Evolutionary conservation across 1,140 invertebrate species (phyloP), one percentile per base, ranked within the genome.

Genomic region (Probaryconus sp.): DNA sequence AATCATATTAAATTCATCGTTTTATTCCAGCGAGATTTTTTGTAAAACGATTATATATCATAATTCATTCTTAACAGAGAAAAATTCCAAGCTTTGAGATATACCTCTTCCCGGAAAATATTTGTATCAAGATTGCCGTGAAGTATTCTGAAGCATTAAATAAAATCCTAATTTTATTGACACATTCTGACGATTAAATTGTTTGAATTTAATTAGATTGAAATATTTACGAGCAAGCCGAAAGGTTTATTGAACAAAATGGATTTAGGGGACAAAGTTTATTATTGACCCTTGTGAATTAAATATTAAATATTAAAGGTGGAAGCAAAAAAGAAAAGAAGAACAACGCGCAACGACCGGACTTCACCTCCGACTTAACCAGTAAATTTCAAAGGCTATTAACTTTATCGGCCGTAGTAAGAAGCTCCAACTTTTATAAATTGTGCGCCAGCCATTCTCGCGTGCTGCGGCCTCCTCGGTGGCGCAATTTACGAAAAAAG

Each of bases 341-440:
- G 47, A 48, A 63, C 30, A 21, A 20, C 31, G 31, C 7, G 17
- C 58, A 68, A 65, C 65, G 38, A 70, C 58, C 45, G 60, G 61
- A 76, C 60, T 65, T 65, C 45, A 58, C 42, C 45, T 53, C 42
- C 58, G 45, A 76, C 61, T 45, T 37, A 35, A 55, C 65, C 64
- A 79, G 81, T 83, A 82, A 84, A 84, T 84, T 85, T 83, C 48
- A 69, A 47, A 73, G 78, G 79, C 82, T 84, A 84, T 83, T 83
- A 83, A 85, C 71, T 84, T 84, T 84, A 83, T 83, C 80, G 81
- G 79, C 33, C 50, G 65, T 68, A 42, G 77, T 81, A 82, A 82
- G 80, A 77, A 79, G 73, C 71, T 80, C 77, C 78, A 81, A 83
- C 79, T 85, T 85, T 85, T 83, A 83, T 84, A 84, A 84, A 85